Evolutionary conservation across 64 coral and sea anemone species (phyloP), one percentile per base, ranked within the genome.

Genomic region (Catalaphyllia jardinei): DNA sequence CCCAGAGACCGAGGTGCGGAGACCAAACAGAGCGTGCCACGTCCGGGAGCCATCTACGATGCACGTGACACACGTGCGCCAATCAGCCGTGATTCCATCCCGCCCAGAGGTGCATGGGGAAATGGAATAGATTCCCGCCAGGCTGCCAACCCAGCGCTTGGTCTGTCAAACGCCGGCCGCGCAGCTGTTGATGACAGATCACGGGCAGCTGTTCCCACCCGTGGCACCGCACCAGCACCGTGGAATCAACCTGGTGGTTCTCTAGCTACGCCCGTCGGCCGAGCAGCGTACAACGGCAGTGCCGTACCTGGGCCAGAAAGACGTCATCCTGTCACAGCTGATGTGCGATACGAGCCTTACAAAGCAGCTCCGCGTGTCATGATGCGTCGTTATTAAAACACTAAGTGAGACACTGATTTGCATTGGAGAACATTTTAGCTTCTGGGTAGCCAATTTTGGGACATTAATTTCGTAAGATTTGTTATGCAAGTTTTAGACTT

Each of bases 301-400:
- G 60, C 62, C 24, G 79, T 89, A 10, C 87, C 92, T 15, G 95
- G 87, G 46, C 80, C 91, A 4, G 95, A 97, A 50, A 90, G 95
- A 62, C 89, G 95, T 73, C 91, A 93, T 61, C 87, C 95, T 42
- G 91, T 24, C 27, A 61, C 82, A 72, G 74, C 88, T 55, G 95
- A 93, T 85, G 92, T 84, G 22, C 84, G 95, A 57, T 97, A 83
- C 76, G 95, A 97, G 19, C 95, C 95, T 52, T 97, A 93, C 92
- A 97, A 97, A 71, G 88, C 46, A 30, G 87, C 92, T 75, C 83
- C 67, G 22, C 82, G 95, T 62, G 90, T 92, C 22, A 73, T 86
- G 20, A 87, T 97, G 52, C 81, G 95, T 5, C 82, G 95, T n/a
- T 97, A 97, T 39, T 94, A 30, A 91, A 60, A 65, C 51, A 80